Evolutionary conservation across 1,140 invertebrate species (phyloP).

Genomic region (Phymastichus coffea): DNA sequence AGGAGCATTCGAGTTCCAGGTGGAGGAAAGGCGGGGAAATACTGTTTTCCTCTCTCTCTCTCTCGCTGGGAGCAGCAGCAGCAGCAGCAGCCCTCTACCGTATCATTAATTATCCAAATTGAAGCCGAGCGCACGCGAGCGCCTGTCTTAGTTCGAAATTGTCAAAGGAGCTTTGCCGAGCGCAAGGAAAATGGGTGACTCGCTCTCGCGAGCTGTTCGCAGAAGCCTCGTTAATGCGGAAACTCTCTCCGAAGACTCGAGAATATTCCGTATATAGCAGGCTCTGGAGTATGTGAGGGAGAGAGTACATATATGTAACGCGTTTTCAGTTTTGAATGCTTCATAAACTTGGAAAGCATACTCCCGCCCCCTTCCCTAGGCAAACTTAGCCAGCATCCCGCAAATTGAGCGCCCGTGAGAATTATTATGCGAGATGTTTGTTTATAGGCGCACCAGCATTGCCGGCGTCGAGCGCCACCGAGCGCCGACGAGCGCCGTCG

Average conservation of each 20-base stretch:
- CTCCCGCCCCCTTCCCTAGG: not conserved
- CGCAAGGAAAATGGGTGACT: slow-evolving; percentile 27
- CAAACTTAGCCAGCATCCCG: no score
- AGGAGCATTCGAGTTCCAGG: no score
- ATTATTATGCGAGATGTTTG: slow-evolving; percentile 23
- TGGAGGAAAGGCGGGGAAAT: not conserved
- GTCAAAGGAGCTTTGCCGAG: slow-evolving; percentile 34
- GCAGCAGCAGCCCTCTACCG: slow-evolving; percentile 15
- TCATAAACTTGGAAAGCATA: not conserved
- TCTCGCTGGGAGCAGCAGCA: no score
- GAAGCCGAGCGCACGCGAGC: slow-evolving; percentile 28
- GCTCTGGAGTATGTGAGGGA: not conserved
- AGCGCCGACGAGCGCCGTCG: no score
- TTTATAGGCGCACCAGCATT: slow-evolving; percentile 21
- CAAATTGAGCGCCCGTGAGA: not conserved
- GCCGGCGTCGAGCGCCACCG: no score
- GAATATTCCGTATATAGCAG: slow-evolving; percentile 24
- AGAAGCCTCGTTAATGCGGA: slow-evolving; percentile 26
- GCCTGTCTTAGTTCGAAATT: slow-evolving; percentile 38
- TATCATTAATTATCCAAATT: slow-evolving; percentile 44
- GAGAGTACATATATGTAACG: not conserved
- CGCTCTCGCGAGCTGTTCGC: no score
- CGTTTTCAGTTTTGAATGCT: slow-evolving; percentile 28
- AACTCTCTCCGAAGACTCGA: slow-evolving; percentile 27
- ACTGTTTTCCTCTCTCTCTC: slow-evolving; percentile 23